Percentiles rank a stretch among this genome's conserved stretches.
Evolutionary conservation across 2,113 vertebrate species (phyloP).

Genomic region (Pyrgilauda ruficollis): DNA sequence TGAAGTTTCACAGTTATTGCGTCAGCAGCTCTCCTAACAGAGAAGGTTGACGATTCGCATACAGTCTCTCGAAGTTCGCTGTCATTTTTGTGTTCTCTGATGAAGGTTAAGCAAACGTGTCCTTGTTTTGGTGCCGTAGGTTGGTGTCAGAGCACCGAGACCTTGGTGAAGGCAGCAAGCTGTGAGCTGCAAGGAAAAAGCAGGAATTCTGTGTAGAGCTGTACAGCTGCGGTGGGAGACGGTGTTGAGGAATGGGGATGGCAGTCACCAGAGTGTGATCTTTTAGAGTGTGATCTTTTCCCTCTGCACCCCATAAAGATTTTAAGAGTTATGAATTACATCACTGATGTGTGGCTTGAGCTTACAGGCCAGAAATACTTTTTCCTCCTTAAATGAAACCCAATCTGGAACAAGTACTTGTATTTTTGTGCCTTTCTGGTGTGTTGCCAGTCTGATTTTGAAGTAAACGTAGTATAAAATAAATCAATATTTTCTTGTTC

Average conservation of each 20-base stretch:
- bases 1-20: neutral
- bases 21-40: neutral
- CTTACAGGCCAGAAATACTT: neutral
- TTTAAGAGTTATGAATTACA: neutral
- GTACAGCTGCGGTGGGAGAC: neutral
- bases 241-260: neutral
- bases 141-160: neutral
- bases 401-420: neutral
- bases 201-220: fast-evolving
- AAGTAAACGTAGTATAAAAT: neutral
- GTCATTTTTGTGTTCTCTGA: neutral
- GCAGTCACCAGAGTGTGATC: too few relatives aligned
- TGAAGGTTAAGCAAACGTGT: neutral
- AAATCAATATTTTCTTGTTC: neutral
- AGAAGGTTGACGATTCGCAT: neutral
- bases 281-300: neutral
- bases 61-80: neutral
- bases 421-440: neutral
- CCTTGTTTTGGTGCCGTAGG: neutral
- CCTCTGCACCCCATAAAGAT: neutral
- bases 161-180: neutral
- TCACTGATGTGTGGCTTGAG: neutral
- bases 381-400: neutral
- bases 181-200: neutral
- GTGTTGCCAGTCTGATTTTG: neutral